phyloP scores from a whole-genome alignment of 1,140 invertebrate species.

The Lordiphosa mommai region DNA sequence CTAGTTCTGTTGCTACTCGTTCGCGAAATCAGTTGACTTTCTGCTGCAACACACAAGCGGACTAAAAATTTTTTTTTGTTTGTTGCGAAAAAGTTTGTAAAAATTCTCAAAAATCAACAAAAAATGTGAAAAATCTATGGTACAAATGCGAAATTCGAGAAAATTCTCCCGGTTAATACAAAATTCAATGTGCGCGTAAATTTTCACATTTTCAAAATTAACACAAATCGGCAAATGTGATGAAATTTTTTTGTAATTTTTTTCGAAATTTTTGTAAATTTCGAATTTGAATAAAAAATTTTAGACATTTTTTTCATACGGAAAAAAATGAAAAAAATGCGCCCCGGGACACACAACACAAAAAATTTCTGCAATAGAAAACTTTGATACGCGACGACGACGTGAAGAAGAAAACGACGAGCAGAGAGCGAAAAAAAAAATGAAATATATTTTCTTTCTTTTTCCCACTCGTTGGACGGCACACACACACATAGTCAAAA shows the following conservation, averaged over 20 bases:
- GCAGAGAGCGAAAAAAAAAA: conserved; percentile 71
- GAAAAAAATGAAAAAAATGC: conserved; percentile 42
- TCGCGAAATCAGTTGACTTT: conserved; percentile 74
- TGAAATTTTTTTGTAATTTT: conserved; percentile 63
- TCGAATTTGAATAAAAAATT: conserved; percentile 64
- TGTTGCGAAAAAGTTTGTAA: conserved; percentile 77
- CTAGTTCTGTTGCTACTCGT: conserved; percentile 76
- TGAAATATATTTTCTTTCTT: conserved; percentile 78
- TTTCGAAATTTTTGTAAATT: conserved; percentile 57
- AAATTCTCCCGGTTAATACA: conserved; percentile 58
- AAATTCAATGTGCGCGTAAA: conserved; percentile 58
- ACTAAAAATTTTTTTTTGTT: conserved; percentile 74
- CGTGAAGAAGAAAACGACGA: conserved; percentile 77
- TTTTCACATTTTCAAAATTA: conserved; percentile 28
- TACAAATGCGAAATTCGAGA: conserved; percentile 64
- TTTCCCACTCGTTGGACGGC: conserved; percentile 73
- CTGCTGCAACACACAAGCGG: conserved; percentile 77
- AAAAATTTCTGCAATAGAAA: conserved; percentile 79
- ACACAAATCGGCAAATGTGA: conserved; percentile 21
- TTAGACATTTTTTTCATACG: conserved; percentile 50
- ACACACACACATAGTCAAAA: conserved; percentile 44
- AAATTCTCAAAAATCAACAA: conserved; percentile 66
- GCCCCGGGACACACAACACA: conserved; percentile 53
- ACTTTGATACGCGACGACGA: conserved; percentile 69
- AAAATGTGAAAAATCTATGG: conserved; percentile 77